Evolutionary conservation across 2,888 invertebrate genomes (phyloP).

Genomic region (Cabera pusaria): DNA sequence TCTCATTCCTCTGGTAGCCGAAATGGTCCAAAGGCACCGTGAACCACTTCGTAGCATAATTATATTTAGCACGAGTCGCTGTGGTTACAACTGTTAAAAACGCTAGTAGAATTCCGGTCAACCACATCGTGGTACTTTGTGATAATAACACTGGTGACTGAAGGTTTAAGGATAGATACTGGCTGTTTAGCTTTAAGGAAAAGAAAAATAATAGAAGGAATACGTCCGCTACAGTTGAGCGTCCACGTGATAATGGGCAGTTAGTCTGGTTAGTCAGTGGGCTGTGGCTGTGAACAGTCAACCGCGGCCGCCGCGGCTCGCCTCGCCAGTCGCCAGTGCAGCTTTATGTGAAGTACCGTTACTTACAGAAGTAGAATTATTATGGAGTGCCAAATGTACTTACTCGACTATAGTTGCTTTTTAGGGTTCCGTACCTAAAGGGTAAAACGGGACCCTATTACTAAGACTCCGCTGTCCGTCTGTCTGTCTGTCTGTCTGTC

Average conservation of each 20-base stretch:
- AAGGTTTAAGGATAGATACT: too few relatives aligned
- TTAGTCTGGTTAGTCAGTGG: too few relatives aligned
- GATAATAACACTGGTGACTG: too few relatives aligned
- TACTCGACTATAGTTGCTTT: too few relatives aligned
- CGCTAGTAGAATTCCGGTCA: slow-evolving; percentile 34
- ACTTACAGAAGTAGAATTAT: slow-evolving; percentile 38
- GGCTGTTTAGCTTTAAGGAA: too few relatives aligned
- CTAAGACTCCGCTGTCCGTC: too few relatives aligned
- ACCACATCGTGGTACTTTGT: slow-evolving; percentile 33
- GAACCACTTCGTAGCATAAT: slow-evolving; percentile 68
- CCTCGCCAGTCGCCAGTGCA: too few relatives aligned
- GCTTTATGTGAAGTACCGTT: slow-evolving; percentile 53
- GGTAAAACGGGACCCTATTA: too few relatives aligned
- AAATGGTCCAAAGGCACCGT: slow-evolving; percentile 94
- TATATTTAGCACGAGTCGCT: slow-evolving; percentile 56
- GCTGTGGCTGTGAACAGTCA: neutral
- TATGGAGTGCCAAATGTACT: too few relatives aligned
- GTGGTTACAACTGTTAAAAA: slow-evolving; percentile 32
- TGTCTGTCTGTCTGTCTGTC: too few relatives aligned
- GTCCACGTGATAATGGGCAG: slow-evolving; percentile 13
- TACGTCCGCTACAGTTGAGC: slow-evolving; percentile 14
- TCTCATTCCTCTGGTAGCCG: slow-evolving; percentile 87
- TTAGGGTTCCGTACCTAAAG: too few relatives aligned
- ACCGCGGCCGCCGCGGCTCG: too few relatives aligned
- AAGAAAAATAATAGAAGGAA: neutral